Evolutionary conservation across 2,113 vertebrate genomes (phyloP).

Genomic region (Callithrix jacchus): DNA sequence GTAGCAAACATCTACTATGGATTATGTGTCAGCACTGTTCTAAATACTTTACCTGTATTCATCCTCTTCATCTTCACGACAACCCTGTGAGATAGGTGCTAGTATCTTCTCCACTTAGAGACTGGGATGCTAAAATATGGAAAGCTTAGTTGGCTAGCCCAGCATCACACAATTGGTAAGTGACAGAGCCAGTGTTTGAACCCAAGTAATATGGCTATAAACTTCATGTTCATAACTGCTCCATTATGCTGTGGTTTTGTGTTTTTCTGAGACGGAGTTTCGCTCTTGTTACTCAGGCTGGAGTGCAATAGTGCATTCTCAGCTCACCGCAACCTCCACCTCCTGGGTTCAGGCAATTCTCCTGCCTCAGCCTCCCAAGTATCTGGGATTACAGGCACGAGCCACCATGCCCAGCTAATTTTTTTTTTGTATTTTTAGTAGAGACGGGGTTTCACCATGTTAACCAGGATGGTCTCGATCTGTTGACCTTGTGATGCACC

Average conservation of each 20-base stretch:
- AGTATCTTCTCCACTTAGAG: background rate
- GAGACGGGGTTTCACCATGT: no score
- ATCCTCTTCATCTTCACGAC: background rate
- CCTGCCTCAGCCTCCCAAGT: no score
- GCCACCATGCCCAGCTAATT: no score
- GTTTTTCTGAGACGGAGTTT: no score
- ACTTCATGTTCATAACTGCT: background rate
- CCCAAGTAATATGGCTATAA: background rate
- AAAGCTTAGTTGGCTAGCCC: background rate
- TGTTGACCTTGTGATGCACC: no score
- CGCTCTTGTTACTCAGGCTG: no score
- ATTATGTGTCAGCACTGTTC: background rate
- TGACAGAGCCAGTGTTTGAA: background rate
- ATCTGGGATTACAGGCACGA: no score
- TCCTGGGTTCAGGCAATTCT: no score
- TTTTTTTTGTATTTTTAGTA: fast-evolving
- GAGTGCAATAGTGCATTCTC: no score
- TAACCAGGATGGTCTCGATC: no score
- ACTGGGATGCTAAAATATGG: background rate
- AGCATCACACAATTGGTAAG: background rate
- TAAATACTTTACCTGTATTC: background rate
- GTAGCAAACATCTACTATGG: background rate
- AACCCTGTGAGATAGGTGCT: background rate
- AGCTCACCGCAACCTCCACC: no score
- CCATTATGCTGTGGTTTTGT: background rate